Evolutionary conservation across 2,888 invertebrate species (phyloP).

Genomic region (Tenthredo scrophulariae): DNA sequence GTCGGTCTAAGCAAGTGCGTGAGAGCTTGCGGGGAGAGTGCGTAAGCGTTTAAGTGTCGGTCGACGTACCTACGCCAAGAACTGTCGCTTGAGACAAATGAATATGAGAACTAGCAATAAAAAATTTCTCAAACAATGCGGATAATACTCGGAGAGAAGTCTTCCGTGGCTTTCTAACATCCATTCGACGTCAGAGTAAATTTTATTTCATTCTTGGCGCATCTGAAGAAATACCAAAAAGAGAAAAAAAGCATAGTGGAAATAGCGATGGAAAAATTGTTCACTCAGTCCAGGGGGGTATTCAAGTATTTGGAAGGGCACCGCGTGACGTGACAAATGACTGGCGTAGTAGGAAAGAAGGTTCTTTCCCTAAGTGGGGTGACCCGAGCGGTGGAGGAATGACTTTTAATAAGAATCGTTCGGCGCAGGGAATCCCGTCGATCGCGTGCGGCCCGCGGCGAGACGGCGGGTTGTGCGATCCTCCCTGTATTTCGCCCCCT

Average conservation of each 20-base stretch:
- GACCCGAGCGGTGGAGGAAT: slow-evolving; percentile 62
- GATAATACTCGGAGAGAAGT: slow-evolving; percentile 43
- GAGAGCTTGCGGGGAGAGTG: slow-evolving; percentile 55
- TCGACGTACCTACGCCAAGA: slow-evolving; percentile 14
- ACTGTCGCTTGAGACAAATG: slow-evolving; percentile 54
- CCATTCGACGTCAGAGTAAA: background rate
- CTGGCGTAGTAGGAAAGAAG: slow-evolving; percentile 65
- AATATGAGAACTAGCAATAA: slow-evolving; percentile 55
- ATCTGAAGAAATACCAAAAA: slow-evolving; percentile 34
- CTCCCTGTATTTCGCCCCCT: slow-evolving; percentile 60
- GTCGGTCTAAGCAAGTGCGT: slow-evolving; percentile 60
- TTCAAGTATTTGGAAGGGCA: slow-evolving; percentile 18
- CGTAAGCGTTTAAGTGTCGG: slow-evolving; percentile 43
- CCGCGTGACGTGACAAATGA: slow-evolving; percentile 68
- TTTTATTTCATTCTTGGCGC: background rate
- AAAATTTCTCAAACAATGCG: slow-evolving; percentile 58
- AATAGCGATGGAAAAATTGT: slow-evolving; percentile 7
- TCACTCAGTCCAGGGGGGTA: slow-evolving; percentile 1
- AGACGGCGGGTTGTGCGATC: slow-evolving; percentile 55
- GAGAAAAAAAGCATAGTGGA: slow-evolving; percentile 1
- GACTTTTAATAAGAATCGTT: slow-evolving; percentile 67
- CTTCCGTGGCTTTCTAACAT: slow-evolving; percentile 1
- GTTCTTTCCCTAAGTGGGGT: slow-evolving; percentile 62
- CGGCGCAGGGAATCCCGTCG: slow-evolving; percentile 61
- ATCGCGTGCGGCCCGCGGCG: slow-evolving; percentile 61